A percentile compares a stretch with the other conserved stretches of the same genome.
Conservation (phyloP, 2,113 vertebrate genomes). For the Ellobius talpinus region DNA sequence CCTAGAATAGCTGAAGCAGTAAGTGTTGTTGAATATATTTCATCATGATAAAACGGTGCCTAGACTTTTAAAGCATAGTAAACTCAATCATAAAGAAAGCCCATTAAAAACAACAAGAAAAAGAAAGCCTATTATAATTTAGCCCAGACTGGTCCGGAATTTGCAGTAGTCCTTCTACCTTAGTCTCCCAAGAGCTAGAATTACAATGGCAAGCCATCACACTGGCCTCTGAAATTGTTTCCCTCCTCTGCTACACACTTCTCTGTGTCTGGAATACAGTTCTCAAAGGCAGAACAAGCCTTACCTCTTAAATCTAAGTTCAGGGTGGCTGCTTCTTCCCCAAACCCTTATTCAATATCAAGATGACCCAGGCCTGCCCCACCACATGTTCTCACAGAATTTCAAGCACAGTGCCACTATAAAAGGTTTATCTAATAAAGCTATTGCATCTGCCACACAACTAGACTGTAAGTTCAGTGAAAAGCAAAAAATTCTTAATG, state of each 20-base stretch:
- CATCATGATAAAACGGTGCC: background rate
- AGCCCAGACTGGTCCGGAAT: background rate
- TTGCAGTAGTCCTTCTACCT: background rate
- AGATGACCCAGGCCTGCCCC: background rate
- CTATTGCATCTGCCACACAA: background rate
- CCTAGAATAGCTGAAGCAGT: background rate
- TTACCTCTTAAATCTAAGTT: background rate
- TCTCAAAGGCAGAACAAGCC: too few relatives aligned
- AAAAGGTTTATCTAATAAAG: background rate
- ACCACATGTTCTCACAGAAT: background rate
- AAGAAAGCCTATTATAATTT: background rate
- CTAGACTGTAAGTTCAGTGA: background rate
- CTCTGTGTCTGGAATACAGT: background rate
- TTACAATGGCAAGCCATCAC: background rate
- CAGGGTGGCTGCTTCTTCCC: background rate
- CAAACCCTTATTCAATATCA: background rate
- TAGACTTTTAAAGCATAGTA: background rate
- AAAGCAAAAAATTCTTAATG: background rate
- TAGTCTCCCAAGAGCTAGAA: background rate
- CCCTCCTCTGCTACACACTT: background rate
- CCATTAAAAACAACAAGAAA: background rate
- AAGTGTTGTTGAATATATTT: background rate
- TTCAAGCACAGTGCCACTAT: background rate
- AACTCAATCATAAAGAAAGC: background rate
- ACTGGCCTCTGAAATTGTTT: background rate